phyloP scores from a whole-genome alignment of 2,797 vertebrate species.

The Ctenosaura bakeri region DNA sequence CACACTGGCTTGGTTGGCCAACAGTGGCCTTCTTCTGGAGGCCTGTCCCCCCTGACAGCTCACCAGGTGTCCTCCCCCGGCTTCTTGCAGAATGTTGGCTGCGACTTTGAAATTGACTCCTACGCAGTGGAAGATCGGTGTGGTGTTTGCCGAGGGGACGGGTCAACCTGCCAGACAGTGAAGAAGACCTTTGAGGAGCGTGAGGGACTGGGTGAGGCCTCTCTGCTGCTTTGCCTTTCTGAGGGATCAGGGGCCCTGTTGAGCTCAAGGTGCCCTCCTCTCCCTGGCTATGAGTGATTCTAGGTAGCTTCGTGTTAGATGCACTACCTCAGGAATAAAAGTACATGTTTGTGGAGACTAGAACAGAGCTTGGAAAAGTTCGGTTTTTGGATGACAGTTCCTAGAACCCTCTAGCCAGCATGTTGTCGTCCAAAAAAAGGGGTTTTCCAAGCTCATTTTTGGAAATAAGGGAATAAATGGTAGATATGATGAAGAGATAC shows the following conservation, averaged over 20 bases:
- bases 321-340: no score
- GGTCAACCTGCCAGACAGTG: conserved; percentile 93
- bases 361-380: no score
- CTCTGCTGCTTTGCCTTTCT: background rate
- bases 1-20: background rate
- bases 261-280: background rate
- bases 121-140: conserved; percentile 91
- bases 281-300: background rate
- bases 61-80: rapidly evolving
- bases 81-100: conserved; percentile 90
- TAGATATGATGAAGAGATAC: no score
- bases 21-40: background rate
- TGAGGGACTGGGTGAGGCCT: conserved; percentile 89
- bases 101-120: conserved; percentile 94
- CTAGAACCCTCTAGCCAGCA: no score
- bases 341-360: no score
- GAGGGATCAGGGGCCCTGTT: background rate
- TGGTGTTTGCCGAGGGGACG: conserved; percentile 92
- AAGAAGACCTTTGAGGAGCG: conserved; percentile 90
- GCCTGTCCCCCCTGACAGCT: no score
- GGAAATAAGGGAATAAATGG: no score
- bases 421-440: no score
- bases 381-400: no score
- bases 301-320: background rate
- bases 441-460: no score